phyloP scores from a whole-genome alignment of 2,888 invertebrate species.

The Tipula vernalis region DNA sequence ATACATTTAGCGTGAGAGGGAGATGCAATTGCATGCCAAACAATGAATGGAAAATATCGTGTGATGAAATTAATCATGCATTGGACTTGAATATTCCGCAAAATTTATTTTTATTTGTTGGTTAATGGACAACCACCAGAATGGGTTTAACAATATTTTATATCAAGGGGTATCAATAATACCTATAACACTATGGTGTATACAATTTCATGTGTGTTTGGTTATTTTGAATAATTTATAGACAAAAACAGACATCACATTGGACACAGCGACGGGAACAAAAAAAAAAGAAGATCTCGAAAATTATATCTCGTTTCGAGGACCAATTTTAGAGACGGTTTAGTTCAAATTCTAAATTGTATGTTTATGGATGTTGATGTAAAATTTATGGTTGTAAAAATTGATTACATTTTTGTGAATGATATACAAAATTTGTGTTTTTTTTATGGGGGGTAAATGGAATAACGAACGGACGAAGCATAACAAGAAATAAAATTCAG shows the following conservation, averaged over 20 bases:
- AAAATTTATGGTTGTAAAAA: background rate
- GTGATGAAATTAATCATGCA: background rate
- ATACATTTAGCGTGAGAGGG: background rate
- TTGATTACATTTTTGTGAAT: background rate
- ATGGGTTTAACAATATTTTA: background rate
- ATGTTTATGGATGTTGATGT: background rate
- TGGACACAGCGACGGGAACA: background rate
- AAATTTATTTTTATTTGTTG: background rate
- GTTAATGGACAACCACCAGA: background rate
- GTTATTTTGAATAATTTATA: background rate
- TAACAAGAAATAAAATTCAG: background rate
- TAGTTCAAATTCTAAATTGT: background rate
- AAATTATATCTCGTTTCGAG: background rate
- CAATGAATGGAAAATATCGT: background rate
- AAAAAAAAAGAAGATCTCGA: background rate
- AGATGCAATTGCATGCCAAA: background rate
- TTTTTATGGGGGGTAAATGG: background rate
- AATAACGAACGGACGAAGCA: background rate
- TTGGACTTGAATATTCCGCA: background rate
- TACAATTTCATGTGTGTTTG: background rate
- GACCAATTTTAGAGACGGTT: background rate
- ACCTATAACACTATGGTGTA: background rate
- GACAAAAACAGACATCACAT: background rate
- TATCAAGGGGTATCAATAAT: background rate
- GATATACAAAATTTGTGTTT: background rate